These are phyloP conservation scores for Halichoerus grypus DNA, from an alignment of 2,113 vertebrate genomes.

Conservation along the genomic window DNA sequence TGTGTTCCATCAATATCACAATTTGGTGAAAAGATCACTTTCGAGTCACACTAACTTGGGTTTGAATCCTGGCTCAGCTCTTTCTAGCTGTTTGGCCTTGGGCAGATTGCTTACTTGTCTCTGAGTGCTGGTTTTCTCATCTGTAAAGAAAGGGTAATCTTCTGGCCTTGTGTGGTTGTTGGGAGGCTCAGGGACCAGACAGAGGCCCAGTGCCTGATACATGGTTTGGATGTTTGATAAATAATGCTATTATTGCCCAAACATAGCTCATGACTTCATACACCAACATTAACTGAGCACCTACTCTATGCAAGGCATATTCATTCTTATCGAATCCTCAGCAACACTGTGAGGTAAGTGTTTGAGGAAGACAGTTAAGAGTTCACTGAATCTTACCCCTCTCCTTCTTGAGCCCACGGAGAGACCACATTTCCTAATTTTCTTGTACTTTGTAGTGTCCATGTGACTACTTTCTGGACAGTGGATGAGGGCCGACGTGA, in stretches of 20 bases:
- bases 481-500: neutral
- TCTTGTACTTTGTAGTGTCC: neutral
- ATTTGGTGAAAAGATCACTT: neutral
- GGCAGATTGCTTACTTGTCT: neutral
- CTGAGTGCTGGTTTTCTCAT: neutral
- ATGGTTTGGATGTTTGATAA: neutral
- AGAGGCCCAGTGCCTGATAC: neutral
- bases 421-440: neutral
- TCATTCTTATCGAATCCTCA: neutral
- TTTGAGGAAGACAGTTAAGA: neutral
- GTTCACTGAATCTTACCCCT: neutral
- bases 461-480: neutral
- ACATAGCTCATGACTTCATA: neutral
- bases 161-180: neutral
- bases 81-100: neutral
- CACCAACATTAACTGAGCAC: neutral
- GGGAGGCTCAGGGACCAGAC: neutral
- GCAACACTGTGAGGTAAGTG: neutral
- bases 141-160: neutral
- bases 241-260: neutral
- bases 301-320: neutral
- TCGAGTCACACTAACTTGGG: neutral
- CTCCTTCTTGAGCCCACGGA: neutral
- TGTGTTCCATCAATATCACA: neutral
- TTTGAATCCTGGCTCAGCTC: neutral